These are phyloP conservation scores for Sesia bembeciformis DNA, from an alignment of 2,888 invertebrate genomes.

Conservation along the genomic window DNA sequence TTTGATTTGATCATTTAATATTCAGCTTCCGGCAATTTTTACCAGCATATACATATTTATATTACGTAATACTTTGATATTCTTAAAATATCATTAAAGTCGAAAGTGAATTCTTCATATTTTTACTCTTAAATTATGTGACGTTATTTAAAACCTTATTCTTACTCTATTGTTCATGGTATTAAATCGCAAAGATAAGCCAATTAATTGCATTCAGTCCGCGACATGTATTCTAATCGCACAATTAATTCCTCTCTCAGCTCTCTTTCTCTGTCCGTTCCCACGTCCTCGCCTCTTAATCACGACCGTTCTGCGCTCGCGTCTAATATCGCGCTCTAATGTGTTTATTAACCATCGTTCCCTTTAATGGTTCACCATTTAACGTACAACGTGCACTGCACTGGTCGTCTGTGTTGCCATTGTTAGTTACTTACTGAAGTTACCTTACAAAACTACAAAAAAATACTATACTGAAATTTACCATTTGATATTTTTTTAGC, in stretches of 20 bases:
- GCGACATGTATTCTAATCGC: background rate
- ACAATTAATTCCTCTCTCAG: slow-evolving; percentile 24
- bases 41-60: background rate
- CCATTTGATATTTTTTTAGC: too few species aligned
- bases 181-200: background rate
- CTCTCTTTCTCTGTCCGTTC: slow-evolving; percentile 47
- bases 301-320: slow-evolving; percentile 54
- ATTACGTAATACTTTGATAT: too few species aligned
- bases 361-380: slow-evolving; percentile 63
- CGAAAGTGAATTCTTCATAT: too few species aligned
- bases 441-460: too few species aligned
- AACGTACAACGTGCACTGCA: slow-evolving; percentile 53
- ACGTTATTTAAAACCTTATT: background rate
- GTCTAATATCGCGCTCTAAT: slow-evolving; percentile 67
- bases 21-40: background rate
- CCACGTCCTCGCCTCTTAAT: slow-evolving; percentile 64
- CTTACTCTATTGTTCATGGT: background rate
- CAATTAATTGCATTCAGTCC: background rate
- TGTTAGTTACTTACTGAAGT: slow-evolving; percentile 17
- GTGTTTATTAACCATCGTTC: slow-evolving; percentile 69
- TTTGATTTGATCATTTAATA: slow-evolving; percentile 35
- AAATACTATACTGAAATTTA: too few species aligned
- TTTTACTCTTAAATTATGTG: too few species aligned
- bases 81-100: too few species aligned
- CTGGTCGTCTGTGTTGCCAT: slow-evolving; percentile 37